Conservation (phyloP, 2,797 vertebrate genomes). For the Lophotriccus pileatus region DNA sequence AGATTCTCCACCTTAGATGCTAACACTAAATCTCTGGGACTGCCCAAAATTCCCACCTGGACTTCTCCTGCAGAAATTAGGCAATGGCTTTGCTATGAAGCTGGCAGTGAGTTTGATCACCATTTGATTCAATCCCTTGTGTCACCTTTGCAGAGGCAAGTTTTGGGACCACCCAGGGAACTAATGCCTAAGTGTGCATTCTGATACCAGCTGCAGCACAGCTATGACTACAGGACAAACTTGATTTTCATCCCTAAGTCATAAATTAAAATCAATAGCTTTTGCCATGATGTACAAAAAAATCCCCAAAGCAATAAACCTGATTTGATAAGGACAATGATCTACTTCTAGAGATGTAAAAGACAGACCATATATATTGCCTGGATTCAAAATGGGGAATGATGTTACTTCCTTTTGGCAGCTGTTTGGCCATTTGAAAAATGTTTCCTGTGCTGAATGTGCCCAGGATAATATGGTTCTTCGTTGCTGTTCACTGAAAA, state of each 20-base stretch:
- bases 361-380: background rate
- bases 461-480: background rate
- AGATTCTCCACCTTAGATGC: background rate
- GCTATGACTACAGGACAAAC: background rate
- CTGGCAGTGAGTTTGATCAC: background rate
- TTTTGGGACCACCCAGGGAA: background rate
- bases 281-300: background rate
- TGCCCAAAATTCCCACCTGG: background rate
- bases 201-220: background rate
- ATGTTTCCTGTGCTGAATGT: background rate
- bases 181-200: background rate
- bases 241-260: background rate
- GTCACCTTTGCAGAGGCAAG: background rate
- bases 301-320: background rate
- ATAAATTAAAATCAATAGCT: background rate
- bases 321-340: background rate
- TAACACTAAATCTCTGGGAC: background rate
- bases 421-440: background rate
- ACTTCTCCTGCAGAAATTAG: background rate
- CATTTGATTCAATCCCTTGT: background rate
- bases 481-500: background rate
- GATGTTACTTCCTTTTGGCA: background rate
- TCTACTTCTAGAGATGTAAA: background rate
- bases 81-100: background rate
- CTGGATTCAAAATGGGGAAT: background rate